Percentiles rank a stretch among this genome's conserved stretches.
phyloP scores from a whole-genome alignment of 2,888 invertebrate species.

The Phragmatobia fuliginosa region DNA sequence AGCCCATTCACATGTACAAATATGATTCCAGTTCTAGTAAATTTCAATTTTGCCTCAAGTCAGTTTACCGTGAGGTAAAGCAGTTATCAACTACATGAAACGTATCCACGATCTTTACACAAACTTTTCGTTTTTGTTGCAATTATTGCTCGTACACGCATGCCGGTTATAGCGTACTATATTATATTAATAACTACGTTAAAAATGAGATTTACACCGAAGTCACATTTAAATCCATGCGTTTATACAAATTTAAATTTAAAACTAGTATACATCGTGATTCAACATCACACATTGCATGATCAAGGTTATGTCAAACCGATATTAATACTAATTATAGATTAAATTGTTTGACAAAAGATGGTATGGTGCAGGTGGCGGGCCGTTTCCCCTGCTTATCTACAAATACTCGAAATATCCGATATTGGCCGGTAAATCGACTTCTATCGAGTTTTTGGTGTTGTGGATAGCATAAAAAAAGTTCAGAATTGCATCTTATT shows the following conservation, averaged over 20 bases:
- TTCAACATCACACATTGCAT: not conserved
- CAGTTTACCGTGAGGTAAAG: not conserved
- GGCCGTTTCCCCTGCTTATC: not conserved
- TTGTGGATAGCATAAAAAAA: not conserved
- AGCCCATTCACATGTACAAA: constrained; percentile 2
- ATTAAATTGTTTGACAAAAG: not conserved
- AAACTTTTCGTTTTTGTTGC: not conserved
- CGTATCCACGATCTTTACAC: not conserved
- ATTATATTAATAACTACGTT: constrained; percentile 3
- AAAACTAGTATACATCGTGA: not conserved
- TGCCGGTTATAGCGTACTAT: not conserved
- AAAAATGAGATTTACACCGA: constrained; percentile 13
- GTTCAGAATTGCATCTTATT: not conserved
- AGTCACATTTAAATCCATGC: not conserved
- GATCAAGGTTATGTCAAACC: not conserved
- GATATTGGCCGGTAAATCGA: not conserved
- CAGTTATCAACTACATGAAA: not conserved
- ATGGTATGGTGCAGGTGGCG: not conserved
- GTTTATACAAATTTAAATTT: not conserved
- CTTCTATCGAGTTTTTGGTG: not conserved
- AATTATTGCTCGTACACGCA: constrained; percentile 14
- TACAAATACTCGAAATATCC: not conserved
- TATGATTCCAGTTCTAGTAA: not conserved
- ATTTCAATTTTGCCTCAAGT: constrained; percentile 5
- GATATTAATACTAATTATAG: constrained; percentile 8